A percentile compares a stretch with the other conserved stretches of the same genome.
These are phyloP conservation scores for Nylanderia fulva DNA, from an alignment of 1,140 invertebrate species.

Conservation along the genomic window DNA sequence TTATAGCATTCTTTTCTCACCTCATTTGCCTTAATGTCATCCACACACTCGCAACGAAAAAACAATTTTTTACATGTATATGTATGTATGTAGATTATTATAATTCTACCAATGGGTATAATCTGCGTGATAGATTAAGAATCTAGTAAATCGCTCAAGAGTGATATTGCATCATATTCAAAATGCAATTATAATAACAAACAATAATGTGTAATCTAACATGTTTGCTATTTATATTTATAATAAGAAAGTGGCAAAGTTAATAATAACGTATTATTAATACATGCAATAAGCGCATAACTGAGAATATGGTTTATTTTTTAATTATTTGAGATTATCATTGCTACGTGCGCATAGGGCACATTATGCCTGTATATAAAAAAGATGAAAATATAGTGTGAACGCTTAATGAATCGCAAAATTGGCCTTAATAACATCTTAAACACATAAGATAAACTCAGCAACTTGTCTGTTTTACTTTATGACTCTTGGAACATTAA, in stretches of 20 bases:
- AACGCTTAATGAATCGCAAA: neutral
- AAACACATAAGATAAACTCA: neutral
- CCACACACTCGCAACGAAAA: constrained; percentile 45
- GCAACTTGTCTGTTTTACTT: neutral
- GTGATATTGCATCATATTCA: too few species aligned
- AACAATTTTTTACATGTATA: neutral
- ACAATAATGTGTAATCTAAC: too few species aligned
- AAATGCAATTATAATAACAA: too few species aligned
- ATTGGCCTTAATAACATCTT: neutral
- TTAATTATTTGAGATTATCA: too few species aligned
- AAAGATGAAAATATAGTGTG: neutral
- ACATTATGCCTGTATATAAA: neutral
- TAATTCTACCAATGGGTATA: neutral
- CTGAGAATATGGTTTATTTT: too few species aligned
- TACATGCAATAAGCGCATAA: too few species aligned
- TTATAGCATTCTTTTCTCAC: constrained; percentile 70
- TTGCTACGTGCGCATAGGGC: too few species aligned
- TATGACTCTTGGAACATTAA: neutral
- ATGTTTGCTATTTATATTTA: too few species aligned
- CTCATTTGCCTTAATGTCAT: neutral
- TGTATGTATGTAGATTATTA: neutral
- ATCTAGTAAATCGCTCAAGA: neutral
- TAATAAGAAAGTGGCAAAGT: too few species aligned
- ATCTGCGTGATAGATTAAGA: neutral
- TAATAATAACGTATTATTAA: too few species aligned